A percentile compares a stretch with the other conserved stretches of the same genome.
Evolutionary conservation across 1,140 invertebrate species (phyloP).

Genomic region (Eurosta solidaginis): DNA sequence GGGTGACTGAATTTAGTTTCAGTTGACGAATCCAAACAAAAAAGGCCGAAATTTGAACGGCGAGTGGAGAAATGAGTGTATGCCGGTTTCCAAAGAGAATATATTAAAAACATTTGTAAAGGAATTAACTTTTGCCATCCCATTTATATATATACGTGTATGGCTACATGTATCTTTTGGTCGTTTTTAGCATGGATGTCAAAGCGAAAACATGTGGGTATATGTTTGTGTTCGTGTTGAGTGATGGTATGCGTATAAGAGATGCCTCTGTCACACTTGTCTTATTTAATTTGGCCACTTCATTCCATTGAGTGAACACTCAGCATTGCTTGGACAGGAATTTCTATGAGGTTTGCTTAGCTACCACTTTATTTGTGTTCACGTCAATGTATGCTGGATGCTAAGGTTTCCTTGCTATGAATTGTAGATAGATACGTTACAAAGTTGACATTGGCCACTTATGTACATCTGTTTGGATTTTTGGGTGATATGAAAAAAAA

Average conservation of each 20-base stretch:
- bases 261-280: too few relatives aligned
- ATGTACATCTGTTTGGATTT: background rate
- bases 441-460: background rate
- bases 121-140: background rate
- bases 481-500: too few relatives aligned
- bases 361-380: background rate
- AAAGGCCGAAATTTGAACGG: background rate
- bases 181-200: too few relatives aligned
- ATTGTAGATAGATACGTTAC: background rate
- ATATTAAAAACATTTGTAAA: background rate
- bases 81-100: background rate
- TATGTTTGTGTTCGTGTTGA: too few relatives aligned
- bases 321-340: too few relatives aligned
- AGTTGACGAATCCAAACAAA: conserved; percentile 11
- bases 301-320: too few relatives aligned
- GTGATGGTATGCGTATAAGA: too few relatives aligned
- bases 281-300: too few relatives aligned
- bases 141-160: too few relatives aligned
- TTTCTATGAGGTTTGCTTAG: too few relatives aligned
- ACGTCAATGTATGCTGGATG: background rate
- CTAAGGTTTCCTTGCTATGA: background rate
- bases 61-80: background rate
- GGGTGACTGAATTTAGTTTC: background rate
- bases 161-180: too few relatives aligned
- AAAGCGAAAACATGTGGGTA: too few relatives aligned